Conservation (phyloP, 2,888 invertebrate genomes). For the Melieria omissa region DNA sequence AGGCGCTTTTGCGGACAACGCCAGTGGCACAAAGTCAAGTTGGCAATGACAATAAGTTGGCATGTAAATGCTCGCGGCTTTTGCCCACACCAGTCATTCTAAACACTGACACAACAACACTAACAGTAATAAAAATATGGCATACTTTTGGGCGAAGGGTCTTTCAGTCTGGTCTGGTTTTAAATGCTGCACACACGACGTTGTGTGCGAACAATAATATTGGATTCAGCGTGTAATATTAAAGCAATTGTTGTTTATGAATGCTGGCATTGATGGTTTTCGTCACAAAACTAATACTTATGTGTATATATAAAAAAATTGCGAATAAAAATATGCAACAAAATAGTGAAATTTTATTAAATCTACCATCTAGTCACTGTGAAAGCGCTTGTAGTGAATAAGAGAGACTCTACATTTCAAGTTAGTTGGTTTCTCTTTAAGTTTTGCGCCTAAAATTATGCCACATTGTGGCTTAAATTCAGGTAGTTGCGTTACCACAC, state of each 20-base stretch:
- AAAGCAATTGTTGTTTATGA: slow-evolving; percentile 6
- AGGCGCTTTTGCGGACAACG: slow-evolving; percentile 7
- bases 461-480: no score
- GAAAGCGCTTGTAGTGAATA: no score
- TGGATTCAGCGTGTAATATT: neutral
- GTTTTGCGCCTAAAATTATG: no score
- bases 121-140: no score
- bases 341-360: neutral
- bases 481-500: no score
- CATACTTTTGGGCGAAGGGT: slow-evolving; percentile 6
- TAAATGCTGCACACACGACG: no score
- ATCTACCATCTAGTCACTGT: no score
- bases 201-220: neutral
- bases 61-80: neutral
- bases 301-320: neutral
- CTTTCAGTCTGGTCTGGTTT: neutral
- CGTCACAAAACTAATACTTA: no score
- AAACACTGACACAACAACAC: neutral
- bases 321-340: neutral
- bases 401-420: no score
- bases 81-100: neutral
- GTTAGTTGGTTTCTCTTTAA: no score
- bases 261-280: neutral
- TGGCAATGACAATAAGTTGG: slow-evolving; percentile 38
- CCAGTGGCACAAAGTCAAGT: slow-evolving; percentile 26